Evolutionary conservation across 2,113 vertebrate species (phyloP).

Genomic region (Tupaia chinensis): DNA sequence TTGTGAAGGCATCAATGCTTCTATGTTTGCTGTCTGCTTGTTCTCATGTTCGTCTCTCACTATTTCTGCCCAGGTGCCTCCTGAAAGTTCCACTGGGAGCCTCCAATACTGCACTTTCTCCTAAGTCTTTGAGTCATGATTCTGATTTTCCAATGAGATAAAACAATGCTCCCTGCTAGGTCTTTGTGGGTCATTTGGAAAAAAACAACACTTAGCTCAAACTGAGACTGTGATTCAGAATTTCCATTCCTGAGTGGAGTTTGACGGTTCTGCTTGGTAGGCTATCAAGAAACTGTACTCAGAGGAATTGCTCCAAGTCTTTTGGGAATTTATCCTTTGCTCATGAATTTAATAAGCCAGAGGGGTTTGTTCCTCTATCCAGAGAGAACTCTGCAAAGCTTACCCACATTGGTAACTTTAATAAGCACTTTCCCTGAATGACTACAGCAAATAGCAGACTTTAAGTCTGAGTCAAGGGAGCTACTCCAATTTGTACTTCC

Average conservation of each 20-base stretch:
- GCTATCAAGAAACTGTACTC: conserved; percentile 20
- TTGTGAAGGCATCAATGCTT: neutral
- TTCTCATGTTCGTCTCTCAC: neutral
- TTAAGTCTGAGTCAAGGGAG: neutral
- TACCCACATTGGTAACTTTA: neutral
- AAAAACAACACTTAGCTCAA: conserved; percentile 34
- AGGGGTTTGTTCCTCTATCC: neutral
- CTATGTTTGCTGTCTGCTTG: neutral
- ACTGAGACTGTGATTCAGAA: conserved; percentile 36
- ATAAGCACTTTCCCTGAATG: neutral
- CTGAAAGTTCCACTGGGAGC: neutral
- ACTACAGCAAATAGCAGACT: neutral
- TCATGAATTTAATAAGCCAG: neutral
- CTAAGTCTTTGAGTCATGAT: neutral
- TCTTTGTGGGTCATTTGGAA: conserved; percentile 9
- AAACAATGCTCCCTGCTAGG: neutral
- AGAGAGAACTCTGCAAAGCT: neutral
- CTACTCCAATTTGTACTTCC: neutral
- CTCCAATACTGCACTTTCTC: neutral
- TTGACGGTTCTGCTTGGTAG: neutral
- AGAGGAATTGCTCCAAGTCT: neutral
- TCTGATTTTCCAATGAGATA: conserved; percentile 32
- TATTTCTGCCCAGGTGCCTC: neutral
- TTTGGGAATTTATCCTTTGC: neutral
- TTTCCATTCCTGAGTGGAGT: neutral